Conservation (phyloP, 2,888 invertebrate species). For the Tetragnatha montana region DNA sequence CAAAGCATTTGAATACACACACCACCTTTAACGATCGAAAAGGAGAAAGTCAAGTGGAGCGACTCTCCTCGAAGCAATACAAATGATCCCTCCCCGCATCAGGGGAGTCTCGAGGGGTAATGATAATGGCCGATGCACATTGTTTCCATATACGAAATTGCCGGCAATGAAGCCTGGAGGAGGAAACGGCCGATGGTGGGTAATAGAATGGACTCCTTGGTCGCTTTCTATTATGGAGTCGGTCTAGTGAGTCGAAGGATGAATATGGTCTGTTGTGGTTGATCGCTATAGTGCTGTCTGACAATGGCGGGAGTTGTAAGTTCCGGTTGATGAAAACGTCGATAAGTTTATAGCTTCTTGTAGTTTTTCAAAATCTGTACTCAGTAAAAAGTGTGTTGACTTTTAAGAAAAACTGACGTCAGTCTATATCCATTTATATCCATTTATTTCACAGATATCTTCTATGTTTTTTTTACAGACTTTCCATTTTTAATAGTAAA, state of each 20-base stretch:
- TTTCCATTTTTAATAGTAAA: too few relatives aligned
- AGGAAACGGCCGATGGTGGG: constrained; percentile 25
- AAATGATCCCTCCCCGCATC: constrained; percentile 55
- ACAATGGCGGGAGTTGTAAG: too few relatives aligned
- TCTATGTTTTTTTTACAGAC: too few relatives aligned
- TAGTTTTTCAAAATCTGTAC: too few relatives aligned
- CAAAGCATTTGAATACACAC: background rate
- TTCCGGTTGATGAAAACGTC: too few relatives aligned
- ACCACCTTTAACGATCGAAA: constrained; percentile 38
- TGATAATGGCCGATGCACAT: constrained; percentile 37
- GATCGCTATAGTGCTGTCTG: too few relatives aligned
- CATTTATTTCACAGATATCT: too few relatives aligned
- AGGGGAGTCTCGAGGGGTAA: constrained; percentile 52
- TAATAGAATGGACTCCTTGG: constrained; percentile 45
- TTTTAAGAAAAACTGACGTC: too few relatives aligned
- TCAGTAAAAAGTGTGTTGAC: too few relatives aligned
- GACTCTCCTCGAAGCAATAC: constrained; percentile 59
- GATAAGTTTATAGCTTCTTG: too few relatives aligned
- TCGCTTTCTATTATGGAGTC: constrained; percentile 28
- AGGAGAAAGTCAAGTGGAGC: constrained; percentile 53
- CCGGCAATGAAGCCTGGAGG: constrained; percentile 54
- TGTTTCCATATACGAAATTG: constrained; percentile 65
- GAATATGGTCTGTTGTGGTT: too few relatives aligned
- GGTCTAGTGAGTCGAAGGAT: constrained; percentile 1
- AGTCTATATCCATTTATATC: too few relatives aligned